Evolutionary conservation across 2,113 vertebrate species (phyloP).

Genomic region (Dasyornis broadbenti): DNA sequence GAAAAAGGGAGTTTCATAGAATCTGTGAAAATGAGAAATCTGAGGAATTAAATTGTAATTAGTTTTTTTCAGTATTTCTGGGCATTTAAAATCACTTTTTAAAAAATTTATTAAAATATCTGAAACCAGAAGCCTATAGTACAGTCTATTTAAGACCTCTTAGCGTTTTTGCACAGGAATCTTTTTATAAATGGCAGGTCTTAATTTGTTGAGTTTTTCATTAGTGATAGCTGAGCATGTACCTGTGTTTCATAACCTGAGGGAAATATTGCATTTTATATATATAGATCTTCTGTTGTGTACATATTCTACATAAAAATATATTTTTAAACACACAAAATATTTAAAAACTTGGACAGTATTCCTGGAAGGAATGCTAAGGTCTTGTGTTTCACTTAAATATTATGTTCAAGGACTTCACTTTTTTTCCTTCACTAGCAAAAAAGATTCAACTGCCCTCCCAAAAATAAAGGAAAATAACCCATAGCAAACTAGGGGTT

Average conservation of each 20-base stretch:
- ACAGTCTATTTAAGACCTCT: neutral
- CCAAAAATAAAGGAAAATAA: neutral
- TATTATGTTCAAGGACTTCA: neutral
- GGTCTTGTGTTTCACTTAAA: neutral
- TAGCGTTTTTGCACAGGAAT: neutral
- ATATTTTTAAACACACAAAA: neutral
- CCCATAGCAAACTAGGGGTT: neutral
- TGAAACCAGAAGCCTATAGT: neutral
- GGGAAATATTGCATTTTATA: neutral
- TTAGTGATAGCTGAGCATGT: neutral
- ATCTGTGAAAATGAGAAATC: neutral
- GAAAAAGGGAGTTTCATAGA: neutral
- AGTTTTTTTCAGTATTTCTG: neutral
- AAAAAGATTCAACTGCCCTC: neutral
- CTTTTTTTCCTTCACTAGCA: neutral
- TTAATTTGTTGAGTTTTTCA: neutral
- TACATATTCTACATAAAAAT: neutral
- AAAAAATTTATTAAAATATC: neutral
- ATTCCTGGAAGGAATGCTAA: neutral
- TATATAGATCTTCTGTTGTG: neutral
- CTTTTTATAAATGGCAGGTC: neutral
- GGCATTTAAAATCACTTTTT: neutral
- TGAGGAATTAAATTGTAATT: neutral
- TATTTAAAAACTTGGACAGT: neutral
- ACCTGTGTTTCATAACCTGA: neutral